Evolutionary conservation across 2,888 invertebrate genomes (phyloP).

Genomic region (Agrotis segetum): DNA sequence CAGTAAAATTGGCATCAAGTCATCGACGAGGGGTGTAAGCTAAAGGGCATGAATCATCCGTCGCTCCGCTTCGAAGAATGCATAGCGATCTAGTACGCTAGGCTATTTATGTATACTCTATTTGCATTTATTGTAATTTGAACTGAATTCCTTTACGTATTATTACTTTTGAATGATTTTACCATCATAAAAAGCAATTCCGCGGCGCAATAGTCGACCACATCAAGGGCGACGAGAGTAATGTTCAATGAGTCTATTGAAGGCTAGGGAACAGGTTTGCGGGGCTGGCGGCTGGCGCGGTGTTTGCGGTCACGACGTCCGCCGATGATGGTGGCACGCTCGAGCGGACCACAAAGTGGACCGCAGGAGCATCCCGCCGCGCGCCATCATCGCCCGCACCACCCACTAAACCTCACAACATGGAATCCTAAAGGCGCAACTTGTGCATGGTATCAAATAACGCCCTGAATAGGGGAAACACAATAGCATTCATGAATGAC

Average conservation of each 20-base stretch:
- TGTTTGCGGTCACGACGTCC: conserved; percentile 85
- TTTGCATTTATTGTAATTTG: conserved; percentile 46
- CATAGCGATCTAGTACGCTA: conserved; percentile 35
- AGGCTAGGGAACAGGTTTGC: conserved; percentile 83
- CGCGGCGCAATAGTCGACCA: conserved; percentile 52
- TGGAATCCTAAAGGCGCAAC: conserved; percentile 68
- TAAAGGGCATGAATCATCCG: conserved; percentile 73
- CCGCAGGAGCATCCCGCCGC: conserved; percentile 72
- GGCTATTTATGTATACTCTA: conserved; percentile 31
- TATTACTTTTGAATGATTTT: conserved; percentile 52
- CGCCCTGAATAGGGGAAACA: conserved; percentile 77
- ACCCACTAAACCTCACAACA: conserved; percentile 76
- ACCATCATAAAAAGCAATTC: conserved; percentile 52
- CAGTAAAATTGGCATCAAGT: conserved; percentile 80
- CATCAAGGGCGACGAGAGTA: conserved; percentile 60
- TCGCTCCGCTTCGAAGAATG: conserved; percentile 59
- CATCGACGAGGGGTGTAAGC: conserved; percentile 75
- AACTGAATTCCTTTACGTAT: conserved; percentile 46
- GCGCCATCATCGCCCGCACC: conserved; percentile 57
- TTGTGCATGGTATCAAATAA: conserved; percentile 76
- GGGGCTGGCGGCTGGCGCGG: conserved; percentile 73
- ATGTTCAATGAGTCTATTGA: conserved; percentile 66
- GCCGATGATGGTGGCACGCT: conserved; percentile 79
- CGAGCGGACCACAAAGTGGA: conserved; percentile 83
- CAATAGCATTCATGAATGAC: conserved; percentile 80